Base-by-base conservation (phyloP, 1,140 invertebrate species). In the Lithobius niger region DNA sequence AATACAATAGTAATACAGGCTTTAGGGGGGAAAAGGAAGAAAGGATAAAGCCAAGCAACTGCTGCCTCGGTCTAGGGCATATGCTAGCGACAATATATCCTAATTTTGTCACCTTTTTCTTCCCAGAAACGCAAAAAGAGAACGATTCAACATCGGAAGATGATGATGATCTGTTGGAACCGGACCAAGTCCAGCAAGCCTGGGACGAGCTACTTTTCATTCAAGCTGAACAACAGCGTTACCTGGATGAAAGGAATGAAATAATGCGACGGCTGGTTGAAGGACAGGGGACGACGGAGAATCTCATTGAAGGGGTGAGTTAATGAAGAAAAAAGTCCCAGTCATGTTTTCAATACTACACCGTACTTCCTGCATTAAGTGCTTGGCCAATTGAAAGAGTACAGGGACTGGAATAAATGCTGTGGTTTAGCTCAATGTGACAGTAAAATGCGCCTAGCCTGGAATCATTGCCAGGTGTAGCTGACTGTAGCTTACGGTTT, bases 161-260 rank as follows among this genome's bases (percentile, higher is more conserved):
- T 27, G 66, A 67, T 16, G 60, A 57, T 19, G 64, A 67, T 10
- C 81, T 82, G 56, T 6, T 45, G 2, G 82, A 82, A 1, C 80
- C 82, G 10, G 77, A 83, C 44, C 79, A 84, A 0, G 78, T 91
- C 15, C 83, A 84, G 61, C 83, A 87, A 65, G 87, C 88, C 16
- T 87, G 84, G 80, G 79, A 81, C 0, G 86, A 90, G 66, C 70
- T 92, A 21, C 82, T 83, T 22, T 84, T 84, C 48, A 82, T 93
- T 21, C 85, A 88, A 69, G 79, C 82, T 45, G 88, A 93, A 67
- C 85, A 89, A 65, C 81, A 89, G 60, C 76, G 83, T 42, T 88
- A 84, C 61, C 76, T 85, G 43, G 77, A 82, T 52, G 76, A 89
- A 60, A 73, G 86, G 19, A 78, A 79, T 19, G 76, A 79, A 10